These are phyloP conservation scores for Hetaerina americana DNA, from an alignment of 1,140 invertebrate species.

Conservation along the genomic window DNA sequence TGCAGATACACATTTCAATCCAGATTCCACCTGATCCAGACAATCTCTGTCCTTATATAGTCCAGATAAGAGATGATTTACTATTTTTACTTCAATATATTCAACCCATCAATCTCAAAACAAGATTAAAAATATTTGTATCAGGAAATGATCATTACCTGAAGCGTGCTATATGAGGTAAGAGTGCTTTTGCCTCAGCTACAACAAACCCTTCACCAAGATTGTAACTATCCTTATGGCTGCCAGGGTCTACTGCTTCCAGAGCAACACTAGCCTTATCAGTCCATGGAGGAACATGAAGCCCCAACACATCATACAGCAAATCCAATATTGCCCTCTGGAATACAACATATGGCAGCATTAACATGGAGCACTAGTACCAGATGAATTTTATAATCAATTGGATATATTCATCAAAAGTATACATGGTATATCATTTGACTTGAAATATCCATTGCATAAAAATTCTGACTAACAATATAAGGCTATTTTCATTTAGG, in stretches of 20 bases:
- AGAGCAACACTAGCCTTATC: slow-evolving; percentile 80
- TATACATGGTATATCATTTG: too few relatives aligned
- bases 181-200: slow-evolving; percentile 66
- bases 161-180: slow-evolving; percentile 65
- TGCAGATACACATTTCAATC: too few relatives aligned
- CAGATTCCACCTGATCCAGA: too few relatives aligned
- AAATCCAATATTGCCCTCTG: slow-evolving; percentile 83
- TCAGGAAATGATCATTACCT: slow-evolving; percentile 23
- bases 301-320: slow-evolving; percentile 74
- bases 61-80: too few relatives aligned
- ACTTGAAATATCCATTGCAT: too few relatives aligned
- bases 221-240: slow-evolving; percentile 64
- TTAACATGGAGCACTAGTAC: slow-evolving; percentile 17
- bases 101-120: slow-evolving; percentile 2
- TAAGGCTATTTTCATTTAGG: too few relatives aligned
- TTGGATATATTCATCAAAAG: too few relatives aligned
- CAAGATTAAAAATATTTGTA: slow-evolving; percentile 2
- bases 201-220: slow-evolving; percentile 85
- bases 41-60: too few relatives aligned
- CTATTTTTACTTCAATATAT: neutral
- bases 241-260: slow-evolving; percentile 69
- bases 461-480: too few relatives aligned
- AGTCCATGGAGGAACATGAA: slow-evolving; percentile 79
- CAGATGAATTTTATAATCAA: slow-evolving; percentile 3
- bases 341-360: too few relatives aligned